Evolutionary conservation across 2,797 vertebrate species (phyloP).

Genomic region (Delichon dasypus): DNA sequence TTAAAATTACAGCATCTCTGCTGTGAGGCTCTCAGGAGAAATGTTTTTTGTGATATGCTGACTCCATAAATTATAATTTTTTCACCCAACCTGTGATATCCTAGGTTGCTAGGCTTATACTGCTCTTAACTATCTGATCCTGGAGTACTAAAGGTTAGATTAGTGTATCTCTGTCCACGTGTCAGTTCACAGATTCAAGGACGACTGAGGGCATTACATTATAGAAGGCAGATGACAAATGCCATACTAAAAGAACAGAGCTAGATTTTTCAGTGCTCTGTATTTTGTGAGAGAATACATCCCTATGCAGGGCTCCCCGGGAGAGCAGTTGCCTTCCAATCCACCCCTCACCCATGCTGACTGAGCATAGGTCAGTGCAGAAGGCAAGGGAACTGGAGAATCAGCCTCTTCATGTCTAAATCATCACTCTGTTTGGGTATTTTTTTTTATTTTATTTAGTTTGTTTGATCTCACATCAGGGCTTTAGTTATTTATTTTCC

Average conservation of each 20-base stretch:
- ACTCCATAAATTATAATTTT: neutral
- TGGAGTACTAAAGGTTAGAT: neutral
- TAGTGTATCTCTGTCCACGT: neutral
- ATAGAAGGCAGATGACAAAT: neutral
- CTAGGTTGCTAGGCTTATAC: neutral
- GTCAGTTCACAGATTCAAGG: neutral
- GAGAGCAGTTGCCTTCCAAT: neutral
- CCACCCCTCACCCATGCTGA: neutral
- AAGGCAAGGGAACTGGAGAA: neutral
- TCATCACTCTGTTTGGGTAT: neutral
- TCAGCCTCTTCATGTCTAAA: neutral
- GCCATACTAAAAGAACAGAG: neutral
- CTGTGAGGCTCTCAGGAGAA: neutral
- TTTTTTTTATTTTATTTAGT: constrained; percentile 13
- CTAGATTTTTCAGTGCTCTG: neutral
- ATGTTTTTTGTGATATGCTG: neutral
- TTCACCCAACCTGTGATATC: neutral
- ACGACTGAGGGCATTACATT: neutral
- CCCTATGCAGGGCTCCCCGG: neutral
- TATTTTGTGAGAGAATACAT: neutral
- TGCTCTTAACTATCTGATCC: neutral
- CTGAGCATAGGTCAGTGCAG: neutral
- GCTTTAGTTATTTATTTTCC: neutral
- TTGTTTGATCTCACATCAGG: neutral
- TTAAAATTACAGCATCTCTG: neutral